Percentiles rank a stretch among this genome's conserved stretches.
Conservation (phyloP, 2,888 invertebrate species). For the Anthoptus insignis region DNA sequence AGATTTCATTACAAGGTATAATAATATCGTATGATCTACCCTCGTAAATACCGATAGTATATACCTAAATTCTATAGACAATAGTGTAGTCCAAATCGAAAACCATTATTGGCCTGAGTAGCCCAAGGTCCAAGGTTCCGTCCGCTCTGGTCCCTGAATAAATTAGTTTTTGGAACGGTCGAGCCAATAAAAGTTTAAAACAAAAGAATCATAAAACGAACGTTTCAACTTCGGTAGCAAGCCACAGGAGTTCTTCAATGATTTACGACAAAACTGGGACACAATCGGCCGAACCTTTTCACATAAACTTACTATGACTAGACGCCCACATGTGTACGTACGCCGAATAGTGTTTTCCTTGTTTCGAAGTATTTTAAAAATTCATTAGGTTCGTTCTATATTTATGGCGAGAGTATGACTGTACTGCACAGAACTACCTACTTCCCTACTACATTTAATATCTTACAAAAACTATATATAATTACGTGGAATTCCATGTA, state of each 20-base stretch:
- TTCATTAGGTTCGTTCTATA: background rate
- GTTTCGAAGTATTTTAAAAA: constrained; percentile 32
- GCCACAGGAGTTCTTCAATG: constrained; percentile 79
- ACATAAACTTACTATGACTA: constrained; percentile 79
- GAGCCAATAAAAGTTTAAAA: constrained; percentile 85
- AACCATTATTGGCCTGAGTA: constrained; percentile 11
- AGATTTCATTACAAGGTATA: too few species aligned
- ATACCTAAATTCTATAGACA: too few species aligned
- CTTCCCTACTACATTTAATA: too few species aligned
- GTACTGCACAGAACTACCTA: background rate
- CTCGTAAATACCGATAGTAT: too few species aligned
- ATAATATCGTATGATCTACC: too few species aligned
- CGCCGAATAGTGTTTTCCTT: constrained; percentile 43
- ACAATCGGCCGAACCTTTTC: constrained; percentile 79
- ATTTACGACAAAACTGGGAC: constrained; percentile 79
- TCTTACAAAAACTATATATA: background rate
- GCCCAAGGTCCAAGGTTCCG: constrained; percentile 65
- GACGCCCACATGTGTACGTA: constrained; percentile 74
- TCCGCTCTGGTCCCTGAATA: constrained; percentile 76
- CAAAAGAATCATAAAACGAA: constrained; percentile 86
- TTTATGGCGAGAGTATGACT: background rate
- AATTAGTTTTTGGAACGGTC: constrained; percentile 83
- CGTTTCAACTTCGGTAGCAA: constrained; percentile 77
- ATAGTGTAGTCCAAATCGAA: background rate
- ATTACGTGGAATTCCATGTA: too few species aligned